Evolutionary conservation across 2,888 invertebrate species (phyloP).

Genomic region (Orthosia gracilis): DNA sequence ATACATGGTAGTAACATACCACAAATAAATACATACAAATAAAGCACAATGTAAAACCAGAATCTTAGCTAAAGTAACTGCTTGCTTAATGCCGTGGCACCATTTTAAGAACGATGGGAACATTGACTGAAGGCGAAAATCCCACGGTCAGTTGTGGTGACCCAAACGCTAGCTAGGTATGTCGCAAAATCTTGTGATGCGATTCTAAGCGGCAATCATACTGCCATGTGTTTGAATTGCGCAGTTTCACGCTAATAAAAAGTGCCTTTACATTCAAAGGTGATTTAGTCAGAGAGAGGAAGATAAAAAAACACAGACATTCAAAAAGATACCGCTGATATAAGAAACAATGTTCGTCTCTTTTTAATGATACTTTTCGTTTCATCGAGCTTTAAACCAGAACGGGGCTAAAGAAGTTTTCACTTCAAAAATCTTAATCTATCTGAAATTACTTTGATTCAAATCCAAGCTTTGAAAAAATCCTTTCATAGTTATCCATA

Average conservation of each 20-base stretch:
- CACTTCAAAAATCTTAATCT: no score
- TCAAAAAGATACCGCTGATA: no score
- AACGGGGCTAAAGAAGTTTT: no score
- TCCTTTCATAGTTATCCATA: neutral
- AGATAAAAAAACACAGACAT: no score
- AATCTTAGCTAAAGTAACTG: neutral
- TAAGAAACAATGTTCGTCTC: no score
- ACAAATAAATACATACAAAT: neutral
- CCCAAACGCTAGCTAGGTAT: neutral
- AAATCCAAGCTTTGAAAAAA: neutral
- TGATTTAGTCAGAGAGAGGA: no score
- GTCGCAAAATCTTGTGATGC: neutral
- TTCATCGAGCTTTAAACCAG: no score
- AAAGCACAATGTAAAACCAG: constrained; percentile 28
- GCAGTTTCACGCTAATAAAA: neutral
- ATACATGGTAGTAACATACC: neutral
- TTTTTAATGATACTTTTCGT: no score
- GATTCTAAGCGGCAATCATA: neutral
- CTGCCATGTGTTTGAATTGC: neutral
- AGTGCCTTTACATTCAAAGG: no score
- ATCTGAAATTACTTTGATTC: neutral
- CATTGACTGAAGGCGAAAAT: neutral
- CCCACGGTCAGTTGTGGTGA: neutral
- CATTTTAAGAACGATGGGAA: neutral
- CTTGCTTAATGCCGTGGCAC: neutral